These are phyloP conservation scores for Dendroctonus ponderosae DNA, from an alignment of 1,140 invertebrate species.

Conservation along the genomic window DNA sequence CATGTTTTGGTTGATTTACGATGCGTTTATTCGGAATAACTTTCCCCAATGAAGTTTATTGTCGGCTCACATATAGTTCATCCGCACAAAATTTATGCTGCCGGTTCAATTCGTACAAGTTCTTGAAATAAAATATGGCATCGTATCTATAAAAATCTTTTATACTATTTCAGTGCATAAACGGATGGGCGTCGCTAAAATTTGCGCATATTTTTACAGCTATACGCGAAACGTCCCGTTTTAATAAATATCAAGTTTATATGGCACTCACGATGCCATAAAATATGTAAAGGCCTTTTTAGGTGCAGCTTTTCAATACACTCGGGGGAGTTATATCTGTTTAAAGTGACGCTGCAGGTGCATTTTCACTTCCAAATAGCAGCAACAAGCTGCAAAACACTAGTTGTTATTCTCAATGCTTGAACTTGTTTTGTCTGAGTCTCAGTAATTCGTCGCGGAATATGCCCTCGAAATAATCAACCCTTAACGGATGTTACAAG, in stretches of 20 bases:
- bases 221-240: slow-evolving; percentile 8
- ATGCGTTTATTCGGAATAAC: slow-evolving; percentile 3
- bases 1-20: slow-evolving; percentile 5
- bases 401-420: too few relatives aligned
- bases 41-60: slow-evolving; percentile 1
- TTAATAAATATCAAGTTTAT: slow-evolving; percentile 14
- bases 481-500: slow-evolving; percentile 12
- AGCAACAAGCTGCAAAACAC: too few relatives aligned
- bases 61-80: slow-evolving; percentile 4
- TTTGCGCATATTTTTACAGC: slow-evolving; percentile 15
- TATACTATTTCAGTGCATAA: slow-evolving; percentile 16
- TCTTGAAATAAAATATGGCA: slow-evolving; percentile 5
- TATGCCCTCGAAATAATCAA: slow-evolving; percentile 17
- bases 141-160: slow-evolving; percentile 14
- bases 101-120: slow-evolving; percentile 2
- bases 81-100: slow-evolving; percentile 7
- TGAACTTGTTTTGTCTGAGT: too few relatives aligned
- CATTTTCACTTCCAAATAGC: too few relatives aligned
- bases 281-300: neutral
- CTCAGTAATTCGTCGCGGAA: slow-evolving; percentile 5
- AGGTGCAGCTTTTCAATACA: slow-evolving; percentile 7
- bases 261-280: neutral
- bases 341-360: too few relatives aligned
- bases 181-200: slow-evolving; percentile 3
- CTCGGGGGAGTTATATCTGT: too few relatives aligned